Percentiles rank a stretch among this genome's conserved stretches.
These are phyloP conservation scores for Drosophila repletoides DNA, from an alignment of 1,140 invertebrate species.

Conservation along the genomic window DNA sequence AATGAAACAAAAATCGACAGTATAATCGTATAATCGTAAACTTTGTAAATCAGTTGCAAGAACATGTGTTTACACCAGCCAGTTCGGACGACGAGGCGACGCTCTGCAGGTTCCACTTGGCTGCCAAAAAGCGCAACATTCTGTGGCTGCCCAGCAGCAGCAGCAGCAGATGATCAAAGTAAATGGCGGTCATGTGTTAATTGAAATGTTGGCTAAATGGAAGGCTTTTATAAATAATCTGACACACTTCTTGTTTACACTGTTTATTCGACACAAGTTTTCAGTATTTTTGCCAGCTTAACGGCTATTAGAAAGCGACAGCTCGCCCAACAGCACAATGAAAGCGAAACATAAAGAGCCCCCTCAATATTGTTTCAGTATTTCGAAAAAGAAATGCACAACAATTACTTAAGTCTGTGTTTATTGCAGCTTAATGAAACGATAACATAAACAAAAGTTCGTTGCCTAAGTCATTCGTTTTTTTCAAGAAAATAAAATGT, in stretches of 20 bases:
- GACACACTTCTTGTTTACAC: conserved; percentile 51
- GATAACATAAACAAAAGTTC: no score
- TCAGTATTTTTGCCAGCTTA: conserved; percentile 18
- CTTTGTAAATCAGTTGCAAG: conserved; percentile 79
- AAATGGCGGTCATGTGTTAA: conserved; percentile 63
- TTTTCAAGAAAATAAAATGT: not conserved
- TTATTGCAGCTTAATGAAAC: no score
- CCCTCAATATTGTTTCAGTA: no score
- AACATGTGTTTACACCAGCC: conserved; percentile 73
- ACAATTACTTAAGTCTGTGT: no score
- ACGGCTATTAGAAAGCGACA: conserved; percentile 55
- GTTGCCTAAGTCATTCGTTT: not conserved
- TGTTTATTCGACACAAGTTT: conserved; percentile 18
- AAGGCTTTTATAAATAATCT: conserved; percentile 59
- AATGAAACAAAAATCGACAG: conserved; percentile 61
- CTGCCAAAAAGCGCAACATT: conserved; percentile 27
- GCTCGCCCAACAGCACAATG: conserved; percentile 23
- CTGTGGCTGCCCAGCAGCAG: not conserved
- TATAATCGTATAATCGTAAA: conserved; percentile 46
- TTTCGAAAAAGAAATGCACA: no score
- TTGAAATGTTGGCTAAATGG: conserved; percentile 63
- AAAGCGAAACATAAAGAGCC: conserved; percentile 56
- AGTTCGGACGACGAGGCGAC: not conserved
- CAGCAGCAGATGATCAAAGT: not conserved
- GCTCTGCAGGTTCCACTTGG: conserved; percentile 38